Conservation (phyloP, 2,797 vertebrate species). For the Falco cherrug region DNA sequence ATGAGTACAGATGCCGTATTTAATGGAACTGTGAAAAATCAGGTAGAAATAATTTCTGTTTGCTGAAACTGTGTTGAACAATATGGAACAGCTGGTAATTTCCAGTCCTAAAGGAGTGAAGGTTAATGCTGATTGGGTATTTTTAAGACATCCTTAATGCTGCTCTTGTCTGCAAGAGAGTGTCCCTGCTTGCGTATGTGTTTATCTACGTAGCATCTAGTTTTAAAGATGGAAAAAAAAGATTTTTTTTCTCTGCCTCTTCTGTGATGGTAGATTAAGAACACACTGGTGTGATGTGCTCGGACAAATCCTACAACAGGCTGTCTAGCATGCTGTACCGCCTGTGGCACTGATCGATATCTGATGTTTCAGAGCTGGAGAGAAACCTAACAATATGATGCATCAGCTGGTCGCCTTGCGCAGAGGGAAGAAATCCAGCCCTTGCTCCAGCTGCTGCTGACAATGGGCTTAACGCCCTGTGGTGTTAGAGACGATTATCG, state of each 20-base stretch:
- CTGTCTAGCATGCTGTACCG: not conserved
- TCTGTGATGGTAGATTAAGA: not conserved
- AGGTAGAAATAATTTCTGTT: not conserved
- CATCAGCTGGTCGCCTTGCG: not conserved
- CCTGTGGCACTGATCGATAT: constrained; percentile 32
- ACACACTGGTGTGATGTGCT: not conserved
- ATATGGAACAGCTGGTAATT: not conserved
- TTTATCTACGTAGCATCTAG: not conserved
- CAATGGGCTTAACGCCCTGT: not conserved
- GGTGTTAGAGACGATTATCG: not conserved
- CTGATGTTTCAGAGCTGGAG: not conserved
- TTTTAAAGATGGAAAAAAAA: not conserved
- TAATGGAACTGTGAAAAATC: not conserved
- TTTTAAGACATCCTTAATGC: not conserved
- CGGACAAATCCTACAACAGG: not conserved
- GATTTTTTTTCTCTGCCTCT: accelerated
- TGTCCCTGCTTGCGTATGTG: not conserved
- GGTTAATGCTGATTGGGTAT: not conserved
- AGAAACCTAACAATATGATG: not conserved
- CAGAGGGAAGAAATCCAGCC: not conserved
- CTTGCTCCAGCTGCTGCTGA: not conserved
- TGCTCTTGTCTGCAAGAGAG: not conserved
- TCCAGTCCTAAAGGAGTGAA: not conserved
- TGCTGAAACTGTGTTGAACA: not conserved
- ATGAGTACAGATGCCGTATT: not conserved